A percentile compares a stretch with the other conserved stretches of the same genome.
These are phyloP conservation scores for Etheostoma perlongum DNA, from an alignment of 2,797 vertebrate species.

Conservation along the genomic window DNA sequence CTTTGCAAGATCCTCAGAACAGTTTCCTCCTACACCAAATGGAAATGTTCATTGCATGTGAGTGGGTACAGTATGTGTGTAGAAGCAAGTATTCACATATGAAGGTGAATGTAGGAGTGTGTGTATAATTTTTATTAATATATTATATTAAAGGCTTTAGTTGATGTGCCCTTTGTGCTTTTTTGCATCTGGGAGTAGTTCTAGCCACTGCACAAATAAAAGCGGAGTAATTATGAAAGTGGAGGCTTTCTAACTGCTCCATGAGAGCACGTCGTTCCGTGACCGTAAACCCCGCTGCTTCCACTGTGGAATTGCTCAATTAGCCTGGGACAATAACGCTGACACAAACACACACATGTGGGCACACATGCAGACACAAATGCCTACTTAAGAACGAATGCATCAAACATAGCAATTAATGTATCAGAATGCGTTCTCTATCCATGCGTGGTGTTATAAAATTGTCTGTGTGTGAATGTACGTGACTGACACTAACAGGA, in stretches of 20 bases:
- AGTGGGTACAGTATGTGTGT: conserved; percentile 26
- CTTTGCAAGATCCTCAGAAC: conserved; percentile 31
- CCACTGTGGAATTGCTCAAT: conserved; percentile 70
- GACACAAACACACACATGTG: conserved; percentile 30
- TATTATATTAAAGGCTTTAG: conserved; percentile 16
- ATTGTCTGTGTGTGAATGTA: not conserved
- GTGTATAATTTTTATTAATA: conserved; percentile 1
- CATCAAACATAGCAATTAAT: conserved; percentile 49
- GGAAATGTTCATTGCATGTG: conserved; percentile 19
- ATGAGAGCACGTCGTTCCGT: conserved; percentile 56
- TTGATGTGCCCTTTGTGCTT: conserved; percentile 20
- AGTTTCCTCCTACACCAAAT: conserved; percentile 32
- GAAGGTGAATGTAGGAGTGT: conserved; percentile 50
- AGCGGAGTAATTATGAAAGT: conserved; percentile 70
- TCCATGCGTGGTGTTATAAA: not conserved
- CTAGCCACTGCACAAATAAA: conserved; percentile 54
- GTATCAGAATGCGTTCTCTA: conserved; percentile 25
- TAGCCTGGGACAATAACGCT: conserved; percentile 64
- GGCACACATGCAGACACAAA: conserved; percentile 20
- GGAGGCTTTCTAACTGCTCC: conserved; percentile 59
- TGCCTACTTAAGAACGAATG: conserved; percentile 37
- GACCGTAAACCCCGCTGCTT: conserved; percentile 68
- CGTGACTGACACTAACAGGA: conserved; percentile 1
- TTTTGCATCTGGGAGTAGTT: conserved; percentile 22
- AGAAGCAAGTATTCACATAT: conserved; percentile 13